Percentiles rank a stretch among this genome's conserved stretches.
These are phyloP conservation scores for Pithecia hirsuta DNA, from an alignment of 2,797 vertebrate species.

Conservation along the genomic window DNA sequence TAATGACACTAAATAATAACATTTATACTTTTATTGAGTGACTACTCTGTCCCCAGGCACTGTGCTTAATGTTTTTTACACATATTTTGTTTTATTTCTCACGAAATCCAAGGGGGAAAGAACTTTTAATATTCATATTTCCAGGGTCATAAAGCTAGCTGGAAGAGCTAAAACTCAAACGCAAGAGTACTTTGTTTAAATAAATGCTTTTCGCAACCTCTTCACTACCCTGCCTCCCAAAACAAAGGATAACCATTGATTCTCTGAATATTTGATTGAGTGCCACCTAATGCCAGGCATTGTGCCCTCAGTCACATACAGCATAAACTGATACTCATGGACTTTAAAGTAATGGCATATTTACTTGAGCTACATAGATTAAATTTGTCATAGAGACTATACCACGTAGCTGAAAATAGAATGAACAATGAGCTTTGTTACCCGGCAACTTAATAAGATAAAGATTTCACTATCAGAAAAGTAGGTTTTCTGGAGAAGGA, in stretches of 20 bases:
- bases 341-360: neutral
- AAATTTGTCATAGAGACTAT: constrained; percentile 9
- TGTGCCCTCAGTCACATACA: neutral
- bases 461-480: constrained; percentile 32
- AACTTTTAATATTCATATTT: neutral
- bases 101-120: neutral
- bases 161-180: neutral
- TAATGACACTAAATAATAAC: neutral
- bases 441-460: constrained; percentile 50
- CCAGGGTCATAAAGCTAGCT: neutral
- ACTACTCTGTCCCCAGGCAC: neutral
- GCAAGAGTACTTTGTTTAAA: neutral
- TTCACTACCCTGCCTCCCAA: neutral
- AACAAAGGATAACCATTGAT: constrained; percentile 6
- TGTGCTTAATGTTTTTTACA: neutral
- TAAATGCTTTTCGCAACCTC: constrained; percentile 10
- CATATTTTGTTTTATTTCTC: constrained; percentile 28
- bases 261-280: neutral
- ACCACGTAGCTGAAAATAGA: constrained; percentile 51
- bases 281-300: neutral
- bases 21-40: neutral
- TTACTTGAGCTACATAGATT: constrained; percentile 22
- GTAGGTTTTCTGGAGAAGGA: neutral
- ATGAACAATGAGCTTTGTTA: constrained; percentile 32
- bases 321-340: neutral